A percentile compares a stretch with the other conserved stretches of the same genome.
phyloP scores from a whole-genome alignment of 2,888 invertebrate species.

The Dryococelus australis region DNA sequence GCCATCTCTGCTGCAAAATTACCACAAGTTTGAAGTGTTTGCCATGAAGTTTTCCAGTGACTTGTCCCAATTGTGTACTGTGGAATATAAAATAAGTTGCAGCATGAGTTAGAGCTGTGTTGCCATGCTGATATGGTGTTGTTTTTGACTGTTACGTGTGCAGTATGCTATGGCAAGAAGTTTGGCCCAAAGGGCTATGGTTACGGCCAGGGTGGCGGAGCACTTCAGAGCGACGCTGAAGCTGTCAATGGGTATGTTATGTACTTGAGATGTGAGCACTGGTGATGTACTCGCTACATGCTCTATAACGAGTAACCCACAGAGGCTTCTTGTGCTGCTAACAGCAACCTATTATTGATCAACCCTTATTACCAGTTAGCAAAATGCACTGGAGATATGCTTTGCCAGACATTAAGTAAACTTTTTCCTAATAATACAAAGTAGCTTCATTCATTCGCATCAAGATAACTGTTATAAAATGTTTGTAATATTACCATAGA shows the following conservation, averaged over 20 bases:
- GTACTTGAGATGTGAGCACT: not conserved
- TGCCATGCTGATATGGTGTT: not conserved
- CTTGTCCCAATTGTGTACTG: no score
- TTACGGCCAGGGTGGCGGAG: conserved; percentile 95
- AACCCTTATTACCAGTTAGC: not conserved
- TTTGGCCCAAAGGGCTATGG: conserved; percentile 98
- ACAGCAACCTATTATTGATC: not conserved
- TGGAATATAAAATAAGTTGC: not conserved
- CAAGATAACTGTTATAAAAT: not conserved
- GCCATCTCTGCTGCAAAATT: no score
- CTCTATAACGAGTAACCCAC: not conserved
- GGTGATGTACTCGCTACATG: not conserved
- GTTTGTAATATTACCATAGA: not conserved
- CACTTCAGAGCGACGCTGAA: conserved; percentile 90
- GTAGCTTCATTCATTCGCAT: not conserved
- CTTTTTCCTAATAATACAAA: not conserved
- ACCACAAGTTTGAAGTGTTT: no score
- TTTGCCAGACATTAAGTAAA: no score
- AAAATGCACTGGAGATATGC: no score
- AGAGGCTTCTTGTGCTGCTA: not conserved
- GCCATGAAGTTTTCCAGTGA: no score
- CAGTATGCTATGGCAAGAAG: conserved; percentile 96
- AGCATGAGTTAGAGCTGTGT: not conserved
- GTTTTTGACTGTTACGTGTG: conserved; percentile 43
- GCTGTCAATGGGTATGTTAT: conserved; percentile 81